Evolutionary conservation across 2,797 vertebrate genomes (phyloP).

Genomic region (Paedocypris micromegethes): DNA sequence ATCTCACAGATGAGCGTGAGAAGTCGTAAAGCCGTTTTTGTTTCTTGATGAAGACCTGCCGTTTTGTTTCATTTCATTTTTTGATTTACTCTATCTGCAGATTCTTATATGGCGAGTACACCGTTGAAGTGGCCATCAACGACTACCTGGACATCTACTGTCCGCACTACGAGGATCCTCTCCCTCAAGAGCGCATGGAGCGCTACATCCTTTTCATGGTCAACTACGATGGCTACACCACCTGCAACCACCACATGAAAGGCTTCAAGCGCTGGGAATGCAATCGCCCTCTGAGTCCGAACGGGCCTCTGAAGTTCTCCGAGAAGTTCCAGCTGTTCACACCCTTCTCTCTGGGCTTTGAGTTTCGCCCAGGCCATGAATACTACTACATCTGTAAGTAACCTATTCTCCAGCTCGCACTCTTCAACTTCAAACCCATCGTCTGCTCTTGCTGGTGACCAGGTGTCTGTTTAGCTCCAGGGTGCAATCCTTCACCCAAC

Average conservation of each 20-base stretch:
- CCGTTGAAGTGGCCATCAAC: constrained; percentile 91
- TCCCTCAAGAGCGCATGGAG: constrained; percentile 77
- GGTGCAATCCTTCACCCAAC: constrained; percentile 30
- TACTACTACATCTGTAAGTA: constrained; percentile 96
- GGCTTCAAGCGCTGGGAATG: constrained; percentile 98
- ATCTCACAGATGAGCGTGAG: constrained; percentile 39
- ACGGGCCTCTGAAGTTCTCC: constrained; percentile 87
- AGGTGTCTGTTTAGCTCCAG: constrained; percentile 31
- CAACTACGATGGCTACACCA: constrained; percentile 83
- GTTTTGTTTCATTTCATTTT: constrained; percentile 1
- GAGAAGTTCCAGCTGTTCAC: constrained; percentile 98
- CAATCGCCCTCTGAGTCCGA: constrained; percentile 81
- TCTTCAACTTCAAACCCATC: background rate
- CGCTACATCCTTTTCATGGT: constrained; percentile 92
- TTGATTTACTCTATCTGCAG: constrained; percentile 51
- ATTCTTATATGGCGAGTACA: constrained; percentile 82
- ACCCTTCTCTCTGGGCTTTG: constrained; percentile 91
- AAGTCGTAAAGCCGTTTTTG: constrained; percentile 40
- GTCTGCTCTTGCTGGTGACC: constrained; percentile 9
- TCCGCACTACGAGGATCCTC: constrained; percentile 81
- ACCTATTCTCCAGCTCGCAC: constrained; percentile 2
- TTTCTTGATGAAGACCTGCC: background rate
- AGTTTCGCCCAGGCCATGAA: constrained; percentile 90
- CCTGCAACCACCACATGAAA: constrained; percentile 83
- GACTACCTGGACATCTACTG: constrained; percentile 97